These are phyloP conservation scores for Sebastes iracundus DNA, from an alignment of 2,797 vertebrate species.

Conservation along the genomic window DNA sequence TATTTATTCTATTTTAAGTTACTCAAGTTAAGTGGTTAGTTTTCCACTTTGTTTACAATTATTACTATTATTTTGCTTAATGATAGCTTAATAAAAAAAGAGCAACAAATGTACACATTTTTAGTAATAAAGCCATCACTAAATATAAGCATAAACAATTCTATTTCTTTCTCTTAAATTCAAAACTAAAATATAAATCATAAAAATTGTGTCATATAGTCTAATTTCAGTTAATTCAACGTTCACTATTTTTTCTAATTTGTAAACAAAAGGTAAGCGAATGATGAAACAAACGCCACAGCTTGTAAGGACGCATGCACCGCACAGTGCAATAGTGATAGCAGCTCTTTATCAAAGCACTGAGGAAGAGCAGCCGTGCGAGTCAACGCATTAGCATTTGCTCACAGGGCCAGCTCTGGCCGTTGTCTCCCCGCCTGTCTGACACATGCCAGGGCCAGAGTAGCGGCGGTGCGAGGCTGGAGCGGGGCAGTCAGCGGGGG, in stretches of 20 bases:
- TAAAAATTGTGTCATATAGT: neutral
- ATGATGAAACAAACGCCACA: conserved; percentile 19
- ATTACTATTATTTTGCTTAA: neutral
- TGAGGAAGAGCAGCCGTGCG: conserved; percentile 54
- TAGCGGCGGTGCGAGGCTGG: conserved; percentile 55
- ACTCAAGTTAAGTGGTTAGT: neutral
- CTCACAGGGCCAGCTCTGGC: conserved; percentile 63
- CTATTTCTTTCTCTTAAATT: neutral
- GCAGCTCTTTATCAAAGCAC: conserved; percentile 59
- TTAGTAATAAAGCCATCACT: neutral
- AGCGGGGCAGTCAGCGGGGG: conserved; percentile 69
- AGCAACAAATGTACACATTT: neutral
- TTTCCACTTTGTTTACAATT: neutral
- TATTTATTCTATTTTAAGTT: neutral
- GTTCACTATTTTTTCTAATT: neutral
- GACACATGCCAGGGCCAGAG: conserved; percentile 78
- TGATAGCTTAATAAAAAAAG: neutral
- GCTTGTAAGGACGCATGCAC: conserved; percentile 20
- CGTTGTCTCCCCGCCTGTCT: conserved; percentile 72
- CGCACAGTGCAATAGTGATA: conserved; percentile 25
- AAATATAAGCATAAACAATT: conserved; percentile 6
- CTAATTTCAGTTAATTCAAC: neutral
- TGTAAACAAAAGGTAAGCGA: conserved; percentile 20
- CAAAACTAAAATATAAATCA: neutral
- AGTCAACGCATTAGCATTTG: conserved; percentile 69